Evolutionary conservation across 2,113 vertebrate genomes (phyloP), one percentile per base, ranked within the genome.

Genomic region (Ptilorrhoa leucosticta): DNA sequence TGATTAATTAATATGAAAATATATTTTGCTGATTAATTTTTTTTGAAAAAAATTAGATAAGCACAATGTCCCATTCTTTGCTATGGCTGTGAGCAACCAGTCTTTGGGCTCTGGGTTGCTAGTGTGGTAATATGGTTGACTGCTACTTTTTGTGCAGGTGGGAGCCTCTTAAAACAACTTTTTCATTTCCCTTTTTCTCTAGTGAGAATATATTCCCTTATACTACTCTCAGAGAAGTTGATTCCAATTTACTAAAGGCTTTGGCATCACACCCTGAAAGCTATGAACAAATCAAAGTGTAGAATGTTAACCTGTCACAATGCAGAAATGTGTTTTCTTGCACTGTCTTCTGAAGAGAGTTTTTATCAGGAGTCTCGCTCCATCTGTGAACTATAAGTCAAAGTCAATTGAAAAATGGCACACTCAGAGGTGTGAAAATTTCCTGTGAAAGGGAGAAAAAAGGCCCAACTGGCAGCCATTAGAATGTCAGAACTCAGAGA

Each of bases 301-400:
- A 58, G 93, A 93, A 93, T 97, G 89, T 94, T 90, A 97, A 94
- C 89, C 93, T 95, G 93, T 92, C 96, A 96, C 56, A 70, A 78
- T 51, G 64, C 83, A 92, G 91, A 94, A 94, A 91, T 88, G 85
- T 92, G 88, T 93, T 97, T 96, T 94, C 90, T 91, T 94, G 72
- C 83, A 82, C 69, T 83, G 94, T 91, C 94, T 91, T 93, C 76
- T 91, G 72, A 94, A 89, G 44, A 85, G 87, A 86, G 48, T n/a
- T 96, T 97, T 93, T 95, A 90, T 90, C 71, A 71, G 68, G 28
- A 78, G 7, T 83, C 28, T 86, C 54, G 71, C 56, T 90, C 64
- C 76, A 83, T 78, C 79, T 83, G 72, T 48, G 80, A 93, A 60
- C 60, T 68, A 24, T 90, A 97, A 94, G 93, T 96, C 94, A 95